These are phyloP conservation scores for Notarius quadriscutis DNA, from an alignment of 2,113 vertebrate genomes.

Conservation along the genomic window DNA sequence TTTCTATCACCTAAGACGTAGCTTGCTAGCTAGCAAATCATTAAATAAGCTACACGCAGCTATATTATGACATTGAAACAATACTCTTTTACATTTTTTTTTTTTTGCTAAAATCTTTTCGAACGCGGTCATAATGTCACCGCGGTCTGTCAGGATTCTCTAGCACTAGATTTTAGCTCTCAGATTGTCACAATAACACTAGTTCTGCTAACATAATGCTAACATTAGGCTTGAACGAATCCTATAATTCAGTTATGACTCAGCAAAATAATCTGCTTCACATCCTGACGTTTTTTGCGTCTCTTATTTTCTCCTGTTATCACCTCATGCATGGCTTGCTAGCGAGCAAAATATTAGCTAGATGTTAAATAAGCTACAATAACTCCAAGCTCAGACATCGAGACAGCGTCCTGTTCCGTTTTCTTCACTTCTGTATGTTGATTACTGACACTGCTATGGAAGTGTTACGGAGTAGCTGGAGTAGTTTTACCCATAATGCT, in stretches of 20 bases:
- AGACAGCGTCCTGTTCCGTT: background rate
- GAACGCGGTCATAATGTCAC: background rate
- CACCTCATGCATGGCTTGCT: background rate
- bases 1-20: background rate
- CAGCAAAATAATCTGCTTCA: background rate
- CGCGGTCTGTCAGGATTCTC: background rate
- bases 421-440: background rate
- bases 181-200: background rate
- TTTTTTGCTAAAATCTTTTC: background rate
- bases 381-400: background rate
- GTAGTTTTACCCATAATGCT: background rate
- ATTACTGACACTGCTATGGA: no score
- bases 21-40: background rate
- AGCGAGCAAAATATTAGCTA: background rate
- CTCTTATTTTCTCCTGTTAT: background rate
- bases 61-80: background rate
- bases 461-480: background rate
- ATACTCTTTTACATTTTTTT: background rate
- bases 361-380: background rate
- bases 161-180: background rate
- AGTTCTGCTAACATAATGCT: background rate
- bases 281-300: background rate
- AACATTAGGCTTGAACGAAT: background rate
- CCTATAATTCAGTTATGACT: background rate
- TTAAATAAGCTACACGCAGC: background rate